Evolutionary conservation across 1,140 invertebrate species (phyloP), one percentile per base, ranked within the genome.

Genomic region (Ephestia elutella): DNA sequence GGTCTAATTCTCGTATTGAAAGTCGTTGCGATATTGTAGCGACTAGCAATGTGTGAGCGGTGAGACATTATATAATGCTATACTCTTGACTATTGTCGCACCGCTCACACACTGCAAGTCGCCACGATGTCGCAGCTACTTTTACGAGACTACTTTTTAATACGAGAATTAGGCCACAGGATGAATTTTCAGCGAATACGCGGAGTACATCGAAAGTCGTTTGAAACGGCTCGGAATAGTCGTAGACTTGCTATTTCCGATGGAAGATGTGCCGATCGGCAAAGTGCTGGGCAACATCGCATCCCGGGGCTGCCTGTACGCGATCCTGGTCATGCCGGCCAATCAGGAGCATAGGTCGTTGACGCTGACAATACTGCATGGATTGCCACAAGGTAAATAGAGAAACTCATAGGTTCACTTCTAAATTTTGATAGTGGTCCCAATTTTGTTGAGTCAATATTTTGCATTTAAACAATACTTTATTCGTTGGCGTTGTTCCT

Each of bases 331-430:
- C 0, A 95, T 93, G 74, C 93, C 93, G 0, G 92, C 94, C 66
- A 97, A 98, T 80, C 94, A 96, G 77, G 92, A 94, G 69, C 92
- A 96, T 68, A 91, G 93, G 68, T 97, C 96, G 59, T 87, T 98
- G 25, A 98, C 96, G 15, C 86, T 99, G 1, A 97, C 97, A 71
- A 96, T 98, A 63, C 89, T 98, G 17, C 95, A 97, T 87, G 96
- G 96, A 15, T 89, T 94, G 70, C 95, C 96, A 11, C 95, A 97
- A 93, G 95, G 96, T 96, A 90, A 76, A 82, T 44, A 44, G 1
- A 44, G 5, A 5, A 38, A 38, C 5, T 9, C 32, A 7, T 8
- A 2, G 3, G 8, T 5, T 35, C 9, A 35, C 9, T 35, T 11
- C 3, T 35, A 11, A 35, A 35, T 35, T 35, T 35, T 35, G 13